phyloP scores from a whole-genome alignment of 2,888 invertebrate species.

The Rhogogaster chlorosoma region DNA sequence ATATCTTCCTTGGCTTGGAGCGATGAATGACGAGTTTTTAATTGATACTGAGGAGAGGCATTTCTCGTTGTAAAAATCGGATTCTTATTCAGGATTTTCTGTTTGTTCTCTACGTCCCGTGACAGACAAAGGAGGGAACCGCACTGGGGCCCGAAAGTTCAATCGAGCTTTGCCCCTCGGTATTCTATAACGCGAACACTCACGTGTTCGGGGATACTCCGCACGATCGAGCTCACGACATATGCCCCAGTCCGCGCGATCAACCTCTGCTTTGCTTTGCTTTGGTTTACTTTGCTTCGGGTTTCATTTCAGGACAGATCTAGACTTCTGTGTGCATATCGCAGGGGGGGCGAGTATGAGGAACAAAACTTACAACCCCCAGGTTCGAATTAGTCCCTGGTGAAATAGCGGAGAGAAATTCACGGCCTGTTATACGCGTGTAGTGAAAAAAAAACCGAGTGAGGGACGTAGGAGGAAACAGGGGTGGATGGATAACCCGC shows the following conservation, averaged over 20 bases:
- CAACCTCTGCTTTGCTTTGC: constrained; percentile 13
- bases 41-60: background rate
- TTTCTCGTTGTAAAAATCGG: background rate
- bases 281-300: background rate
- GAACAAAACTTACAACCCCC: constrained; percentile 11
- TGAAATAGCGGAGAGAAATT: background rate
- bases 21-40: background rate
- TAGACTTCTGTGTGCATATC: background rate
- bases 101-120: background rate
- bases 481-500: constrained; percentile 10
- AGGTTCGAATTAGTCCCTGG: constrained; percentile 13
- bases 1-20: background rate
- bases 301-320: background rate
- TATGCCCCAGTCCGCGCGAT: constrained; percentile 40
- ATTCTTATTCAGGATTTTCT: background rate
- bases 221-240: constrained; percentile 27
- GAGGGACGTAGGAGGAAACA: background rate
- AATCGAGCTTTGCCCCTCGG: constrained; percentile 33
- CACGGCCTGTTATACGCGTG: background rate
- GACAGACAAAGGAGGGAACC: background rate
- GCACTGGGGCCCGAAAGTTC: constrained; percentile 25
- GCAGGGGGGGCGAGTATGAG: background rate
- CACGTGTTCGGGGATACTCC: background rate
- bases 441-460: background rate
- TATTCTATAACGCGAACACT: background rate